Conservation (phyloP, 2,797 vertebrate species). For the Anguilla megastoma region DNA sequence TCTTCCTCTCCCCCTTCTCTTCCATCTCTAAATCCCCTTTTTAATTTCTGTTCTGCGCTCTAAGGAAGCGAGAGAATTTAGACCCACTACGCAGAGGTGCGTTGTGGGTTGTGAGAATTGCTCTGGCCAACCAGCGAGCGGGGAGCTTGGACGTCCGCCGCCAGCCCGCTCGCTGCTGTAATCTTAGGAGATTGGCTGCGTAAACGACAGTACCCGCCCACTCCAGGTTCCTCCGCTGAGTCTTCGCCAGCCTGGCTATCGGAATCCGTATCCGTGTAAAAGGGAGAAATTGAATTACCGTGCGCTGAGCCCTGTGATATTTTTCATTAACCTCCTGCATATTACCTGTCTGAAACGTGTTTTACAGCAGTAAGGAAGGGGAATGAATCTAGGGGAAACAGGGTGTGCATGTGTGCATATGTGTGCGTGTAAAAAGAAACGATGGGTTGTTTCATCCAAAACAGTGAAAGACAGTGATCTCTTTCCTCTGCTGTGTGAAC, state of each 20-base stretch:
- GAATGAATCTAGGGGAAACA: background rate
- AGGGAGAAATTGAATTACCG: background rate
- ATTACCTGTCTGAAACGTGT: background rate
- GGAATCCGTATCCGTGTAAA: background rate
- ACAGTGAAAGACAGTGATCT: background rate
- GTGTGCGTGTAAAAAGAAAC: background rate
- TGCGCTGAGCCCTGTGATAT: background rate
- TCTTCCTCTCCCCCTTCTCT: background rate
- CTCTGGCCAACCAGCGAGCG: background rate
- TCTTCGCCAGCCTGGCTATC: background rate
- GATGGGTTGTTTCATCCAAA: background rate
- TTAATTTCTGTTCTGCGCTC: background rate
- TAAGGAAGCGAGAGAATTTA: background rate
- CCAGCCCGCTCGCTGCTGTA: background rate
- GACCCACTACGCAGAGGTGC: background rate
- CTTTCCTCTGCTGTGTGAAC: background rate
- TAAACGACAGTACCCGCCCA: background rate
- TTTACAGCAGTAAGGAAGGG: background rate
- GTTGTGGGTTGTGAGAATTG: background rate
- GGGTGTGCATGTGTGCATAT: background rate
- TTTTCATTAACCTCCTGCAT: background rate
- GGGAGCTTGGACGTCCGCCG: background rate
- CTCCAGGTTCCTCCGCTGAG: background rate
- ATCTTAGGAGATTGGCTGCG: background rate
- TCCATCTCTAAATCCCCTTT: conserved; percentile 28